Conservation (phyloP, 37 sponge, comb jelly and placozoan genomes). For the Diacarnus erythraeanus region DNA sequence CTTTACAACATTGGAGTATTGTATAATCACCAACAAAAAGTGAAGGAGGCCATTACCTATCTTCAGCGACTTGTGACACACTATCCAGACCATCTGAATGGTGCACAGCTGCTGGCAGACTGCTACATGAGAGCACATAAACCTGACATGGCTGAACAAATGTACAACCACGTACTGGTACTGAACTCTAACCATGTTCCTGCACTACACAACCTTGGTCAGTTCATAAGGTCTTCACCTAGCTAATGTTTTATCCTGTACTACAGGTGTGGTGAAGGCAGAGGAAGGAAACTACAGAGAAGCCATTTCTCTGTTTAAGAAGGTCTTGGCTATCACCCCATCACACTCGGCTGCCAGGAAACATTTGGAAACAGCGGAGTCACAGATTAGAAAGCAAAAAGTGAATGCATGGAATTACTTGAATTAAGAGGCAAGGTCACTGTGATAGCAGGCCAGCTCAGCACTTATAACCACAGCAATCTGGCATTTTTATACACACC, state of each 20-base stretch:
- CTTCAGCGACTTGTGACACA: background rate
- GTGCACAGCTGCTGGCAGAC: constrained; percentile 1
- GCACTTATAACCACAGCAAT: too few relatives aligned
- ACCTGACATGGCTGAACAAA: background rate
- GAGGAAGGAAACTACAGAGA: constrained; percentile 10
- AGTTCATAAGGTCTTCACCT: background rate
- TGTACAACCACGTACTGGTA: constrained; percentile 14
- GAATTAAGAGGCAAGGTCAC: too few relatives aligned
- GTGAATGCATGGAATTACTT: too few relatives aligned
- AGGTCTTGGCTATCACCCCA: constrained; percentile 36
- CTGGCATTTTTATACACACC: too few relatives aligned
- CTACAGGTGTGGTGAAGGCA: constrained; percentile 63
- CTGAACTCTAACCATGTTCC: constrained; percentile 31
- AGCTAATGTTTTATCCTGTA: background rate
- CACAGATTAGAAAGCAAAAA: background rate
- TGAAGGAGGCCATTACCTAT: background rate
- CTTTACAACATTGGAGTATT: constrained; percentile 38
- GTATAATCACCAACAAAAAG: constrained; percentile 1
- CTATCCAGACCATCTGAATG: constrained; percentile 24
- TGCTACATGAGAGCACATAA: background rate
- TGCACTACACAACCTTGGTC: constrained; percentile 61
- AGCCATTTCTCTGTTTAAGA: constrained; percentile 35
- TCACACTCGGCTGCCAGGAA: constrained; percentile 32
- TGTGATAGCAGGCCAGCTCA: too few relatives aligned
- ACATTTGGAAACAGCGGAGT: constrained; percentile 25